Evolutionary conservation across 2,113 vertebrate species (phyloP).

Genomic region (Heterotis niloticus): DNA sequence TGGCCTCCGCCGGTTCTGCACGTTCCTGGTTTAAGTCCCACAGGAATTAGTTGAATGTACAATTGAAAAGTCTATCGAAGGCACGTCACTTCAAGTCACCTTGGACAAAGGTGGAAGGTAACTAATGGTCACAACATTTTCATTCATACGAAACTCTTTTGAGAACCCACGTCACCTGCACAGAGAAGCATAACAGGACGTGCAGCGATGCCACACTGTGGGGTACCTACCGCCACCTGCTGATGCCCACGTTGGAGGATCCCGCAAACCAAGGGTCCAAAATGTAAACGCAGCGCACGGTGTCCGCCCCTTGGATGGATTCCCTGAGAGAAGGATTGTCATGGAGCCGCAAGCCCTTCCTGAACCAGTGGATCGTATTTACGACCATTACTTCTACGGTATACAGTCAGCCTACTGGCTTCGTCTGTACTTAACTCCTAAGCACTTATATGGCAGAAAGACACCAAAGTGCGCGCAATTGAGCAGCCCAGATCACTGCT

Average conservation of each 20-base stretch:
- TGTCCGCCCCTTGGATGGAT: constrained; percentile 83
- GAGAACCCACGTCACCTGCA: neutral
- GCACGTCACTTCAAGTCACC: no score
- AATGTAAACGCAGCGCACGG: constrained; percentile 92
- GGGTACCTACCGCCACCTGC: constrained; percentile 86
- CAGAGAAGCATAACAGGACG: neutral
- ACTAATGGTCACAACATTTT: no score
- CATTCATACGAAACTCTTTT: no score
- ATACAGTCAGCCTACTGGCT: neutral
- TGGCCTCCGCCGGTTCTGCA: no score
- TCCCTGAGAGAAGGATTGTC: constrained; percentile 91
- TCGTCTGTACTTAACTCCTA: neutral
- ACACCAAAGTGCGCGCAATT: neutral
- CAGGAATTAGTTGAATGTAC: no score
- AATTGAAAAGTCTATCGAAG: no score
- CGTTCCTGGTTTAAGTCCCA: no score
- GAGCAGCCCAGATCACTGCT: neutral
- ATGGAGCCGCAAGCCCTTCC: constrained; percentile 95
- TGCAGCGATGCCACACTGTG: neutral
- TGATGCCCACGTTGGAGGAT: constrained; percentile 97
- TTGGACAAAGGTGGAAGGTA: no score
- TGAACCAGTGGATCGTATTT: constrained; percentile 96
- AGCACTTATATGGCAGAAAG: neutral
- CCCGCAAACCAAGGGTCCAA: constrained; percentile 96
- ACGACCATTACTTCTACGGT: constrained; percentile 75